A percentile compares a stretch with the other conserved stretches of the same genome.
Evolutionary conservation across 2,113 vertebrate species (phyloP).

Genomic region (Conger conger): DNA sequence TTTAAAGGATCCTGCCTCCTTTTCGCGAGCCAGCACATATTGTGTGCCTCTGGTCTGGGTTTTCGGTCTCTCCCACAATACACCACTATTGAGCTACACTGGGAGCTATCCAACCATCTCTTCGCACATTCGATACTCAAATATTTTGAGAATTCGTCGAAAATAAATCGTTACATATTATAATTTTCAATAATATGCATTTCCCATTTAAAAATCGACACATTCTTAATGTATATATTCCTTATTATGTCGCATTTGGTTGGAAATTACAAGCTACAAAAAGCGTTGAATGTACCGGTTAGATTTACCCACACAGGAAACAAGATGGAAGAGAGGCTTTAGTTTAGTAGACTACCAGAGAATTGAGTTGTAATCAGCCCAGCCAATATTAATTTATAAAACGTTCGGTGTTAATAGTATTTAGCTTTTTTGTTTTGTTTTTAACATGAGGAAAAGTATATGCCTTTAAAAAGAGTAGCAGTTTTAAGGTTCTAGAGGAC

Average conservation of each 20-base stretch:
- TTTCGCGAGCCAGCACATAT: conserved; percentile 91
- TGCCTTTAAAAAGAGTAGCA: not conserved
- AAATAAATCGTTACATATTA: not conserved
- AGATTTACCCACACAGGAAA: conserved; percentile 72
- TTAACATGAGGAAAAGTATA: not conserved
- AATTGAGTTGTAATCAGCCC: conserved; percentile 28
- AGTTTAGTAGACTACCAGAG: conserved; percentile 28
- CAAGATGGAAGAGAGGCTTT: conserved; percentile 68
- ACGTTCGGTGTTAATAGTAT: not conserved
- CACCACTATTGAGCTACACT: conserved; percentile 84
- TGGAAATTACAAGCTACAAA: conserved; percentile 30
- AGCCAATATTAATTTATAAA: not conserved
- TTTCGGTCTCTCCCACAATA: conserved; percentile 95
- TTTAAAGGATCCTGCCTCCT: conserved; percentile 85
- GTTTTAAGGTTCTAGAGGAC: not conserved
- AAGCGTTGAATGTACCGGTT: conserved; percentile 71
- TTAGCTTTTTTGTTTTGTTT: conserved; percentile 12
- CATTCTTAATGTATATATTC: not conserved
- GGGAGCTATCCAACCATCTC: conserved; percentile 50
- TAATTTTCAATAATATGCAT: not conserved
- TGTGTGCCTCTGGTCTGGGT: conserved; percentile 83
- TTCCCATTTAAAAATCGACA: not conserved
- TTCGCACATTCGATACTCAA: conserved; percentile 66
- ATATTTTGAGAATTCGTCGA: conserved; percentile 1
- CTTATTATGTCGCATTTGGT: not conserved